Evolutionary conservation across 2,797 vertebrate species (phyloP).

Genomic region (Sebastes taczanowskii): DNA sequence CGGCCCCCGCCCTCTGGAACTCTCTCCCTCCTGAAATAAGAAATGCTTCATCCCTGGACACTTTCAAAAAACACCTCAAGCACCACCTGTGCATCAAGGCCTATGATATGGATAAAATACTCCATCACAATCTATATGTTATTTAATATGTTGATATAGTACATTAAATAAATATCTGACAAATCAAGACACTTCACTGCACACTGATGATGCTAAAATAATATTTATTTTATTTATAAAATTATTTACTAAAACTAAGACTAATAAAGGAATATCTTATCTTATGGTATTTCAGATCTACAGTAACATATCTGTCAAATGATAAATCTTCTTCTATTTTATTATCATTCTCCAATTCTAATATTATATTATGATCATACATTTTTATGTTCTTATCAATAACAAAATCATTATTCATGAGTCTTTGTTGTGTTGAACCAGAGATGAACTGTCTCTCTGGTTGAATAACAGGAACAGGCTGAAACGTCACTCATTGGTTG

Average conservation of each 20-base stretch:
- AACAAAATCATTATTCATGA: neutral
- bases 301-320: neutral
- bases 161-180: neutral
- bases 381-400: neutral
- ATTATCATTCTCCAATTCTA: neutral
- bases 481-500: conserved; percentile 46
- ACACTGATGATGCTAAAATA: neutral
- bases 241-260: too few species aligned
- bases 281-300: neutral
- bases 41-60: too few species aligned
- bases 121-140: neutral
- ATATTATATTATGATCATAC: neutral
- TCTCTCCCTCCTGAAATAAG: too few species aligned
- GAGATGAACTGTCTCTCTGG: too few species aligned
- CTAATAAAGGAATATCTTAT: too few species aligned
- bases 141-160: neutral
- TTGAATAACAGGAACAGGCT: too few species aligned
- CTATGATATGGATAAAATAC: neutral
- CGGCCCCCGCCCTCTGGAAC: too few species aligned
- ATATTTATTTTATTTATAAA: too few species aligned
- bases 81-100: too few species aligned
- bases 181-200: neutral
- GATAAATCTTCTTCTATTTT: too few species aligned
- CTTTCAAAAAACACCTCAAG: too few species aligned
- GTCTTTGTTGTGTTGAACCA: neutral